Evolutionary conservation across 92 coral and sea anemone species (phyloP), one percentile per base, ranked within the genome.

Genomic region (Zoanthus solanderi): DNA sequence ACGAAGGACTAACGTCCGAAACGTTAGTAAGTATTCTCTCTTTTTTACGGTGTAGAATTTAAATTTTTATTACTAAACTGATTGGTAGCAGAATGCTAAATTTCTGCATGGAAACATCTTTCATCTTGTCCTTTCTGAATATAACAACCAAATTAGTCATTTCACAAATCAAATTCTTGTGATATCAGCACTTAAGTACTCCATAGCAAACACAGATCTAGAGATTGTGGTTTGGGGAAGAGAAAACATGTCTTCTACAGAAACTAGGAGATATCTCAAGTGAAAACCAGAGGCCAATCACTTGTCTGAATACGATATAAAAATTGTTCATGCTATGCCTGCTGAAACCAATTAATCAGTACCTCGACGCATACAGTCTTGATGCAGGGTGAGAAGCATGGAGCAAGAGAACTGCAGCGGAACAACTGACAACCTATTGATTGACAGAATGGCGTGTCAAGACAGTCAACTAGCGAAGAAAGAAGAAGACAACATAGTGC

Each of bases 401-500:
- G 77, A 30, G 17, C 77, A 63, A 61, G 75, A 32, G 48, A 52
- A 52, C 87, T 82, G 87, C 29, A 82, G 87, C 52, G 87, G 75
- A 13, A 82, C 87, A 28, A 50, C 54, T 11, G 74, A 79, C 85
- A 79, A 16, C 0, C 48, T 79, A 13, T 71, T 79, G 13, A 56
- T 68, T 68, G 74, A 68, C 34, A 68, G 42, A 68, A 68, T 28
- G 31, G 74, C 18, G 74, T 68, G 44, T 17, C 7, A 11, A 11
- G 56, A 50, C 12, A 50, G 56, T 50, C 10, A 50, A 2, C 56
- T 44, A 68, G 7, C 3, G 74, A 68, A 18, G 34, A 18, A 23
- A 23, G 23, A 23, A 23, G 23, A 23, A 23, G 23, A 23, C 23
- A 23, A 23, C 23, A 23, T 23, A 23, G 23, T 23, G 23, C 23